Conservation (phyloP, 37 sponge, comb jelly and placozoan genomes). For the Oopsacas minuta region DNA sequence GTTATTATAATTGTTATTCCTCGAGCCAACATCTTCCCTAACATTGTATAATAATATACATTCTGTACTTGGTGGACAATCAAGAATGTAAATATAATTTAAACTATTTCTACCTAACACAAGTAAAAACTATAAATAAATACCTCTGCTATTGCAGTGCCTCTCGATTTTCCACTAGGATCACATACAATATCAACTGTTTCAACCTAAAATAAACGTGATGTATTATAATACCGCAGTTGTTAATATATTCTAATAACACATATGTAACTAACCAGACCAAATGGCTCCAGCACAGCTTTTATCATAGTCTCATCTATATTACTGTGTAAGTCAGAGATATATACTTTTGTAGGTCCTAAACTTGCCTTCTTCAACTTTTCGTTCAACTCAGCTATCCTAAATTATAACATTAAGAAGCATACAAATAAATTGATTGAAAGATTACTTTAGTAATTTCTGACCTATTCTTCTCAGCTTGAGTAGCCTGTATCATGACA, state of each 20-base stretch:
- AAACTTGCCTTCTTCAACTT: slow-evolving; percentile 63
- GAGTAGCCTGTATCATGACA: slow-evolving; percentile 84
- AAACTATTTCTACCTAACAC: no score
- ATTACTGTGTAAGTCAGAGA: slow-evolving; percentile 73
- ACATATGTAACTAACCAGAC: slow-evolving; percentile 30
- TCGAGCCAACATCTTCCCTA: no score
- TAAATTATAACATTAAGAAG: neutral
- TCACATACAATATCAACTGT: slow-evolving; percentile 15
- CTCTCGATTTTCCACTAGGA: neutral
- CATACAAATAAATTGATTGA: neutral
- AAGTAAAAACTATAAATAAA: no score
- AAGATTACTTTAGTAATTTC: neutral
- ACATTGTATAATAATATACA: no score
- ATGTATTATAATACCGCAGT: neutral
- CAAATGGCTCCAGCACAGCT: slow-evolving; percentile 91
- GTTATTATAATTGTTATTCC: no score
- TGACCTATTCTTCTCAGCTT: slow-evolving; percentile 92
- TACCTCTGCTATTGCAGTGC: neutral
- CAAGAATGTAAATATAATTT: no score
- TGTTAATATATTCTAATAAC: neutral
- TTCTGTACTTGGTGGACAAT: no score
- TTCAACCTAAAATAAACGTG: neutral
- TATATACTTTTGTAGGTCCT: slow-evolving; percentile 71
- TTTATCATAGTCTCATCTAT: slow-evolving; percentile 86
- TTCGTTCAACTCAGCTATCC: slow-evolving; percentile 25